These are phyloP conservation scores for Hippocampus guttulatus DNA, from an alignment of 2,113 vertebrate genomes.

Conservation along the genomic window DNA sequence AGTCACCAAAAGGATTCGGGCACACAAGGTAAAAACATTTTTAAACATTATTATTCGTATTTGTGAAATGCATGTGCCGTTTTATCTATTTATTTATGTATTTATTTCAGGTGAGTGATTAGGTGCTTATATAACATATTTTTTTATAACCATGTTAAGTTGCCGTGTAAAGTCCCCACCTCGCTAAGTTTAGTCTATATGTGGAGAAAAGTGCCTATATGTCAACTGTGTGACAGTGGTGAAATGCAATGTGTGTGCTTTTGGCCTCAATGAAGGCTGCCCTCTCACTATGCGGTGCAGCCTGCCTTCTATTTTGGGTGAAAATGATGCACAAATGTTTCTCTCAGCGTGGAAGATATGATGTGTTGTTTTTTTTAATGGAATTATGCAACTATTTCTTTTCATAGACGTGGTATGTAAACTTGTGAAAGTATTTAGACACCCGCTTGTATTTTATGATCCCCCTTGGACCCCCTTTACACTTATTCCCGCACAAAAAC, in stretches of 20 bases:
- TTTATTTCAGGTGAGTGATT: neutral
- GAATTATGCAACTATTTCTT: constrained; percentile 4
- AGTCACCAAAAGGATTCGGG: neutral
- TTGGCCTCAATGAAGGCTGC: constrained; percentile 33
- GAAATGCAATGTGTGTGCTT: constrained; percentile 29
- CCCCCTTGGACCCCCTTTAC: constrained; percentile 4
- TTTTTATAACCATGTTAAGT: neutral
- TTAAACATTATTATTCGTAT: neutral
- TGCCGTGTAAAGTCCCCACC: neutral
- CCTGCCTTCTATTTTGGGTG: constrained; percentile 63
- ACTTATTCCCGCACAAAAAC: neutral
- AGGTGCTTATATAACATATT: neutral
- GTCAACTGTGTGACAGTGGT: constrained; percentile 44
- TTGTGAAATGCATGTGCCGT: neutral
- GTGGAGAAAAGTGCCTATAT: constrained; percentile 41
- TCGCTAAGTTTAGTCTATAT: constrained; percentile 36
- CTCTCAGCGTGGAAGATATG: constrained; percentile 47
- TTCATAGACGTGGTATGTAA: neutral
- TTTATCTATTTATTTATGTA: neutral
- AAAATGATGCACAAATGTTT: constrained; percentile 70
- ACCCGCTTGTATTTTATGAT: neutral
- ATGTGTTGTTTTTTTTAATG: neutral
- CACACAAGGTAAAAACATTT: neutral
- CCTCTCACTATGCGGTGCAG: constrained; percentile 59
- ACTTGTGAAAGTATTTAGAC: neutral